A percentile compares a stretch with the other conserved stretches of the same genome.
Evolutionary conservation across 2,888 invertebrate species (phyloP).

Genomic region (Synergus umbraculus): DNA sequence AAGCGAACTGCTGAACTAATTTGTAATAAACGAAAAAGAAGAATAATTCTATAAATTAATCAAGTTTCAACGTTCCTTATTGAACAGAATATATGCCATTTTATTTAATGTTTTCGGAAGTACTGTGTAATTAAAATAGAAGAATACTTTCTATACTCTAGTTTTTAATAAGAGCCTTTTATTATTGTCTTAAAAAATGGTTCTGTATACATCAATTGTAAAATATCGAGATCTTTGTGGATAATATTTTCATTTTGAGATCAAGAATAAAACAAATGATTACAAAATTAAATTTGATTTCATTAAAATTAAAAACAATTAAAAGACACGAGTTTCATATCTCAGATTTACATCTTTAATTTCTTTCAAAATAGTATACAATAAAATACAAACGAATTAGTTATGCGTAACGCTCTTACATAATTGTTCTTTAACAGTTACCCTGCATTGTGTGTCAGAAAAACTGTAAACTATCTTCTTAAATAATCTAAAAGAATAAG

Average conservation of each 20-base stretch:
- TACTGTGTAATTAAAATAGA: background rate
- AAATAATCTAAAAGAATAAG: slow-evolving; percentile 18
- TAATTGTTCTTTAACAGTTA: slow-evolving; percentile 35
- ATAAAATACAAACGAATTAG: slow-evolving; percentile 29
- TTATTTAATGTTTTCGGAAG: background rate
- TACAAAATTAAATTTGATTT: background rate
- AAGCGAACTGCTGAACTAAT: background rate
- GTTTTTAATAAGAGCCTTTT: background rate
- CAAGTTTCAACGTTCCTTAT: background rate
- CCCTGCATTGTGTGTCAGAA: slow-evolving; percentile 35
- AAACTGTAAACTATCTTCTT: slow-evolving; percentile 18
- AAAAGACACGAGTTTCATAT: slow-evolving; percentile 38
- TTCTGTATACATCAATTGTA: background rate
- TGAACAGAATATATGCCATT: background rate
- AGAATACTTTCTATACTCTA: background rate
- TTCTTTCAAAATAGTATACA: slow-evolving; percentile 37
- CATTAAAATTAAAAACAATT: slow-evolving; percentile 6
- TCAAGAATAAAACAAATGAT: background rate
- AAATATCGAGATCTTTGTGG: background rate
- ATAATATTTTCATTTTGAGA: background rate
- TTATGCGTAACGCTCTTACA: slow-evolving; percentile 17
- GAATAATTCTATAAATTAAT: background rate
- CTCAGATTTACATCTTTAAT: slow-evolving; percentile 35
- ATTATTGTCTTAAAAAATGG: background rate
- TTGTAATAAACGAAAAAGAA: background rate